Evolutionary conservation across 2,113 vertebrate species (phyloP).

Genomic region (Lontra canadensis): DNA sequence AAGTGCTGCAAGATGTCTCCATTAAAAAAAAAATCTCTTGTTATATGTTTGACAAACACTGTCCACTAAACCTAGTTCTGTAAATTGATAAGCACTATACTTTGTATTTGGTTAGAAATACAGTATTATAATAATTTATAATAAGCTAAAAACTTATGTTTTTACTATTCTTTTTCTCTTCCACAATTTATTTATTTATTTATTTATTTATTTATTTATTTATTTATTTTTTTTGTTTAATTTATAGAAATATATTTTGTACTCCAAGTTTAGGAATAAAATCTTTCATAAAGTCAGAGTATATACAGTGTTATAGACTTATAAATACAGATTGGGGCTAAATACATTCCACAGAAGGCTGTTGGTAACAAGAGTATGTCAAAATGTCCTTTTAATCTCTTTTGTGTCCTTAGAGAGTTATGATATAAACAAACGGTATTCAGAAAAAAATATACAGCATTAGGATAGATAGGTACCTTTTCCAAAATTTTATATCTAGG

Average conservation of each 20-base stretch:
- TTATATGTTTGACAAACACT: neutral
- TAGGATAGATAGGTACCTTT: neutral
- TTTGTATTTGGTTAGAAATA: neutral
- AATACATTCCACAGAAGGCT: neutral
- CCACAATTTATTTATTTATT: neutral
- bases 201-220: neutral
- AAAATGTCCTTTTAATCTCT: neutral
- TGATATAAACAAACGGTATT: neutral
- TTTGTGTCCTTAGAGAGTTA: constrained; percentile 6
- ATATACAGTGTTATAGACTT: neutral
- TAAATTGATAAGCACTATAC: neutral
- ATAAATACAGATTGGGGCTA: neutral
- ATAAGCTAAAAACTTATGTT: neutral
- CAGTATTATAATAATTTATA: neutral
- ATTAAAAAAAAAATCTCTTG: neutral
- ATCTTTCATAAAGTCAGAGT: neutral
- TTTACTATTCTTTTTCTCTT: neutral
- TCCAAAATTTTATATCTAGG: constrained; percentile 23
- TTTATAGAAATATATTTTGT: neutral
- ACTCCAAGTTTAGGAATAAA: neutral
- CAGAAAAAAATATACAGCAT: neutral
- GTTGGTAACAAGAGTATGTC: neutral
- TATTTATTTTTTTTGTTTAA: neutral
- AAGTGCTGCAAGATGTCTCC: neutral
- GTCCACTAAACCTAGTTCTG: neutral